phyloP scores from a whole-genome alignment of 2,888 invertebrate genomes.

The Aphrophora alni region DNA sequence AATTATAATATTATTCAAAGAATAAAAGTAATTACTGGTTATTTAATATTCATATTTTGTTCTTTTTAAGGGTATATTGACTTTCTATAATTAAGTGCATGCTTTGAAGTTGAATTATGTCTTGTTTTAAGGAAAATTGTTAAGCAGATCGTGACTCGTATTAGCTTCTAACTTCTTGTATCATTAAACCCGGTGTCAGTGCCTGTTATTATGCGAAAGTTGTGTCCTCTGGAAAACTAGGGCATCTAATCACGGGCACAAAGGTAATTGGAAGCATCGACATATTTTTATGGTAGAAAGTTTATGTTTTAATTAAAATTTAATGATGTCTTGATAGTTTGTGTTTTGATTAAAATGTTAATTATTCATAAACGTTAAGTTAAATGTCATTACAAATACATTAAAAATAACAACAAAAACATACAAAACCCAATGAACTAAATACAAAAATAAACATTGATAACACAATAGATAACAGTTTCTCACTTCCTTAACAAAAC shows the following conservation, averaged over 20 bases:
- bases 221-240: background rate
- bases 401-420: too few relatives aligned
- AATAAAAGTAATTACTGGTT: background rate
- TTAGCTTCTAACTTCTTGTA: background rate
- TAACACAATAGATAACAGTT: too few relatives aligned
- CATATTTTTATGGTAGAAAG: too few relatives aligned
- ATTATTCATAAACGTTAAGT: too few relatives aligned
- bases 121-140: background rate
- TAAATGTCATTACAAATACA: too few relatives aligned
- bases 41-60: background rate
- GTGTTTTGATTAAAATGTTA: too few relatives aligned
- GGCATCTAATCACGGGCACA: background rate
- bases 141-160: background rate
- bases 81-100: background rate
- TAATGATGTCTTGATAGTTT: too few relatives aligned
- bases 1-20: too few relatives aligned
- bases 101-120: background rate
- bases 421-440: too few relatives aligned
- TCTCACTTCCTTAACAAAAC: too few relatives aligned
- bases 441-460: too few relatives aligned
- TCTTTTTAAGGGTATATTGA: background rate
- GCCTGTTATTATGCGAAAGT: background rate
- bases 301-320: too few relatives aligned
- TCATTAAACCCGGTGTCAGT: background rate
- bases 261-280: background rate